These are phyloP conservation scores for Unio pictorum DNA, from an alignment of 2,888 invertebrate genomes.

Conservation along the genomic window DNA sequence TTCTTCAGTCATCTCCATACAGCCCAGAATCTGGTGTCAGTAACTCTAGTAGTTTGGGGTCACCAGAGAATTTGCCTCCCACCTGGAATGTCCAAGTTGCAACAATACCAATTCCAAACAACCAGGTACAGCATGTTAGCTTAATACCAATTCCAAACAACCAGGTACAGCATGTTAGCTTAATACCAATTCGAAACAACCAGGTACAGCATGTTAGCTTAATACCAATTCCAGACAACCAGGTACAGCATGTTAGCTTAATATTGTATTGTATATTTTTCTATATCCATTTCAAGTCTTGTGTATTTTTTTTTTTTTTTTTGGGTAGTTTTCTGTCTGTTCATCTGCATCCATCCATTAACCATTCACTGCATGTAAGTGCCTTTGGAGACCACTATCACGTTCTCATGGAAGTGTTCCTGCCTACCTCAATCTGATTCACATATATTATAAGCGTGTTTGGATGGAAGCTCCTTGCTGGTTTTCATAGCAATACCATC, in stretches of 20 bases:
- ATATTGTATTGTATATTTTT: no score
- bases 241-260: slow-evolving; percentile 7
- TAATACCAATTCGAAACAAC: slow-evolving; percentile 12
- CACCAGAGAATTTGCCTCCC: slow-evolving; percentile 32
- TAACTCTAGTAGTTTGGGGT: slow-evolving; percentile 39
- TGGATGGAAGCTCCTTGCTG: no score
- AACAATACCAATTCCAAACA: slow-evolving; percentile 14
- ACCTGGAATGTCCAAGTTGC: slow-evolving; percentile 39
- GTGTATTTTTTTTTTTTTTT: no score
- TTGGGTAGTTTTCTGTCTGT: no score
- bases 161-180: slow-evolving; percentile 9
- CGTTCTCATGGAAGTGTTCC: no score
- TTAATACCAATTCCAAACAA: slow-evolving; percentile 7
- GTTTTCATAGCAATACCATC: no score
- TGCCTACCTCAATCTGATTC: no score
- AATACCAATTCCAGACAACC: slow-evolving; percentile 14
- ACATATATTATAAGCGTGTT: no score
- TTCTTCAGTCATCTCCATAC: slow-evolving; percentile 57
- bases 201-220: slow-evolving; percentile 9
- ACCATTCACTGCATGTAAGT: no score
- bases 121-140: slow-evolving; percentile 10
- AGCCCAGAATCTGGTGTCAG: slow-evolving; percentile 55
- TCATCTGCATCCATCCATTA: no score
- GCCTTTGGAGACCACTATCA: no score
- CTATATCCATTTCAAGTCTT: no score